Percentiles rank a stretch among this genome's conserved stretches.
Evolutionary conservation across 2,888 invertebrate species (phyloP).

Genomic region (Oscheius sp.): DNA sequence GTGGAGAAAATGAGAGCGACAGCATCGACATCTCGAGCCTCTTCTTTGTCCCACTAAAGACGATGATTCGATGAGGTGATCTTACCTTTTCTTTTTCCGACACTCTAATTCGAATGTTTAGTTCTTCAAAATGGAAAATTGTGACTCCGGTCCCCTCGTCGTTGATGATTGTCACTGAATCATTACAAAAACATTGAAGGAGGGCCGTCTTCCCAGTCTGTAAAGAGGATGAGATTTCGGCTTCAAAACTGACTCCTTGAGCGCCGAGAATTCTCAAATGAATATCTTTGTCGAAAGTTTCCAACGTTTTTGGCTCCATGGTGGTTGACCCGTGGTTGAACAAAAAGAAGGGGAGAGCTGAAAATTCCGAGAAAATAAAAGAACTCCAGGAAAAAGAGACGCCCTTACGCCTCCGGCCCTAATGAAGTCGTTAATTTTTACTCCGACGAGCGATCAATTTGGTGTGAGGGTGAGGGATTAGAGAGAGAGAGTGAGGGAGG

Average conservation of each 20-base stretch:
- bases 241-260: conserved; percentile 6
- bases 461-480: background rate
- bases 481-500: background rate
- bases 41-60: conserved; percentile 24
- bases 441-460: conserved; percentile 6
- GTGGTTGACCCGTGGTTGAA: background rate
- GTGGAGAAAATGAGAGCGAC: conserved; percentile 45
- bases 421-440: conserved; percentile 14
- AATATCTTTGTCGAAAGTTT: conserved; percentile 1
- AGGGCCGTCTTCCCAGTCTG: conserved; percentile 46
- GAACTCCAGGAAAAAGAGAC: conserved; percentile 1
- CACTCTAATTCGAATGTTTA: conserved; percentile 19
- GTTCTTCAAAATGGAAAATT: conserved; percentile 37
- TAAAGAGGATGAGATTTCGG: background rate
- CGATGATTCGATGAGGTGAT: background rate
- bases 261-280: conserved; percentile 13
- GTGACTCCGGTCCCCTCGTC: conserved; percentile 39
- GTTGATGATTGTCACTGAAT: conserved; percentile 25
- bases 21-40: conserved; percentile 33
- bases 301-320: background rate
- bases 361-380: background rate
- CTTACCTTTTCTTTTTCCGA: conserved; percentile 32
- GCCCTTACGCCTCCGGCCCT: background rate
- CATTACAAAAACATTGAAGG: conserved; percentile 43
- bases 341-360: background rate